Evolutionary conservation across 2,797 vertebrate species (phyloP), one percentile per base, ranked within the genome.

Genomic region (Pangasius djambal): DNA sequence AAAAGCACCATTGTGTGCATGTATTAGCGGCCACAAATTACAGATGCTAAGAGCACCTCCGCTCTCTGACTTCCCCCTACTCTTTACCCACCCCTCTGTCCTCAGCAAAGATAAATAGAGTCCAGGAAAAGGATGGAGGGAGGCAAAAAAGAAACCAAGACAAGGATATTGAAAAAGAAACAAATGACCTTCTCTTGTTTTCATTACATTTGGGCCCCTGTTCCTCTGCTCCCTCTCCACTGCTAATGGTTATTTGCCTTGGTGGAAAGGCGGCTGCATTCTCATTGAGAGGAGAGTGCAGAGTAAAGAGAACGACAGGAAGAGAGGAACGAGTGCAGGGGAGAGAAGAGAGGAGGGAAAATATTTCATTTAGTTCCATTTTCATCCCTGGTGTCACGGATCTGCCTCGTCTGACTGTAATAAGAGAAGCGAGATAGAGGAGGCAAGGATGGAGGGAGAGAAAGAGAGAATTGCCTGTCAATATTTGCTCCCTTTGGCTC

Each of bases 161-260:
- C 18, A 89, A 92, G 94, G 95, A 95, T 96, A 96, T 96, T 95
- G 94, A 94, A 96, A 95, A 95, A 92, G 94, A 94, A 95, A 95
- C 95, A 95, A 95, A 96, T 96, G 96, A 96, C 96, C 96, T 95
- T 95, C 94, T 94, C 94, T 89, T 91, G 95, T 95, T 96, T 95
- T 96, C 95, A 95, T 95, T 95, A 94, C 89, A 92, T 92, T 92
- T 91, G 89, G 85, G 83, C 78, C 86, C 83, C 92, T 87, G 77
- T 89, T 88, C 81, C 87, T 85, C 78, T 86, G 91, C 88, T 92
- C 90, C 91, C 93, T 89, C 90, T 91, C 93, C 92, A 93, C 92
- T 37, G 15, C 94, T 96, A 96, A 97, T 96, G 95, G 95, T 95
- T 97, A 96, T 97, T 97, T 96, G 96, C 96, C 96, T 96, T 96